These are phyloP conservation scores for Pyrocoelia pectoralis DNA, from an alignment of 2,888 invertebrate species.

Conservation along the genomic window DNA sequence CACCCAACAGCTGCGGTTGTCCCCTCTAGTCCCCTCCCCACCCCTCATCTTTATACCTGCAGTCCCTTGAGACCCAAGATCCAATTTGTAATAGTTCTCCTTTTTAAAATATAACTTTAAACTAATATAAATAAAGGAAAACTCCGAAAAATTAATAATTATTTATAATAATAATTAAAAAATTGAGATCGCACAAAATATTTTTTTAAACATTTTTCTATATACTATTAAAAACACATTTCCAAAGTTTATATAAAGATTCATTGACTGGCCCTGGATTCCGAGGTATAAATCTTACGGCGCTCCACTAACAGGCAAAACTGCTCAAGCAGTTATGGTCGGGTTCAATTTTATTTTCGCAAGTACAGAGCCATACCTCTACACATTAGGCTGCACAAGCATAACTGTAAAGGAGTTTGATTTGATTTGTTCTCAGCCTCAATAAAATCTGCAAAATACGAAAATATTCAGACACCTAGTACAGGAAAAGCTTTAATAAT, in stretches of 20 bases:
- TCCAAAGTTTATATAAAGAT: background rate
- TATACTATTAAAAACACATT: background rate
- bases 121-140: background rate
- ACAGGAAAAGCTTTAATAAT: no score
- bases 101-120: background rate
- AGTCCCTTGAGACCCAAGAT: background rate
- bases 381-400: no score
- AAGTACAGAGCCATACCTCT: no score
- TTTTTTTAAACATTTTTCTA: background rate
- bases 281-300: slow-evolving; percentile 1
- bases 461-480: no score
- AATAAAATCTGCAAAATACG: no score
- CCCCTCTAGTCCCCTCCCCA: background rate
- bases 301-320: slow-evolving; percentile 1
- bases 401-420: no score
- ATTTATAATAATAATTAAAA: background rate
- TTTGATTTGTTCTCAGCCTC: no score
- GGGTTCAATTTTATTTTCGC: no score
- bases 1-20: background rate
- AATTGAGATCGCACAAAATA: background rate
- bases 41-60: background rate
- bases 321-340: no score
- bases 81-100: background rate
- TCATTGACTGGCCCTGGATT: background rate
- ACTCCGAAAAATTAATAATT: background rate